Conservation (phyloP, 2,888 invertebrate genomes). For the Drosophila macrospina region DNA sequence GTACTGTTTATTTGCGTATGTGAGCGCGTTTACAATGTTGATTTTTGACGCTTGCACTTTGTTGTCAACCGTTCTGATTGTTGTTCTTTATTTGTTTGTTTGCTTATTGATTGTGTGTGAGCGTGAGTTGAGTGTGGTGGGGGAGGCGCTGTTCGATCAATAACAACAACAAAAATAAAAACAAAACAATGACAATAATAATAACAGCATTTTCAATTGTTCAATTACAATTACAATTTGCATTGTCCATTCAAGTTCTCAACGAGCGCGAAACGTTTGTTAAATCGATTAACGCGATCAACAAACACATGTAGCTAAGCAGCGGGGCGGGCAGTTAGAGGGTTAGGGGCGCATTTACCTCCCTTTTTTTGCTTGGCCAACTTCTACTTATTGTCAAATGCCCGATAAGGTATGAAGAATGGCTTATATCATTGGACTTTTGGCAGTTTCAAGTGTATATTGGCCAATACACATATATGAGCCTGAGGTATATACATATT, state of each 20-base stretch:
- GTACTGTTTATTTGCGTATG: constrained; percentile 63
- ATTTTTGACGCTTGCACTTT: constrained; percentile 69
- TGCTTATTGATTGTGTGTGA: constrained; percentile 39
- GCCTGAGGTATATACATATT: constrained; percentile 31
- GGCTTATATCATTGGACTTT: constrained; percentile 56
- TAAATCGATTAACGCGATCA: constrained; percentile 68
- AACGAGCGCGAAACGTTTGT: constrained; percentile 44
- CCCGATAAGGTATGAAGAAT: constrained; percentile 59
- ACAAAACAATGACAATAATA: constrained; percentile 21
- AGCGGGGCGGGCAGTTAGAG: background rate
- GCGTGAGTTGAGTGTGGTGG: background rate
- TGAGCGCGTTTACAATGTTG: constrained; percentile 53
- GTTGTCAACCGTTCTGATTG: constrained; percentile 52
- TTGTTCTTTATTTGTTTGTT: constrained; percentile 43
- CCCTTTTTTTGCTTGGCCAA: too few species aligned
- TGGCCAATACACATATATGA: constrained; percentile 51
- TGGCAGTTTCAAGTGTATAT: constrained; percentile 74
- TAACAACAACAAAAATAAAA: constrained; percentile 1
- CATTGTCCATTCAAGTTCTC: constrained; percentile 50
- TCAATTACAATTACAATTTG: constrained; percentile 61
- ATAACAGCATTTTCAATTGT: constrained; percentile 54
- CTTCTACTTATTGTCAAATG: constrained; percentile 22
- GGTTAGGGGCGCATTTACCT: background rate
- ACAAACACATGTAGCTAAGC: background rate
- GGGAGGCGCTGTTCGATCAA: constrained; percentile 15